Evolutionary conservation across 2,113 vertebrate genomes (phyloP), one percentile per base, ranked within the genome.

Genomic region (Sylvia atricapilla): DNA sequence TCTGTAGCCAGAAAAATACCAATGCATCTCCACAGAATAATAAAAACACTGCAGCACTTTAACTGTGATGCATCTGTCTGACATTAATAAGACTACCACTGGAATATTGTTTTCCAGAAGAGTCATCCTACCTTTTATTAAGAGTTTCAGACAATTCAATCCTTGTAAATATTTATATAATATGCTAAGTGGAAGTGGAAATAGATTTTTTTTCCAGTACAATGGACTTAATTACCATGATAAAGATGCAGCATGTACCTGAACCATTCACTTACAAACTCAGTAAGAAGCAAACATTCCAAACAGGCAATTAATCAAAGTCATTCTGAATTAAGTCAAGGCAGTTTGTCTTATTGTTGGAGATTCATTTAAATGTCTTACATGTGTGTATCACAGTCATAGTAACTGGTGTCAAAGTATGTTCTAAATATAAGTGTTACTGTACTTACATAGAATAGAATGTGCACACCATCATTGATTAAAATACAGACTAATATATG

Each of bases 401-500:
- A 69, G 81, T n/a, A 91, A 92, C 41, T 75, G 43, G 69, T 80
- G 84, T 84, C 8, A 85, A 85, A 67, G 37, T 66, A 89, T 66
- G 74, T 73, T 82, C 90, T 70, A 93, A 74, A 84, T 62, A 58
- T 50, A 80, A 62, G 39, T 69, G 85, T 41, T 81, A 41, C 79
- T 82, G 55, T 79, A 85, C 43, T 91, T 83, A 58, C 30, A 83
- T 22, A n/a, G 52, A 70, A 70, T 5, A 93, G 24, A 75, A 79
- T 27, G 30, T 64, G 23, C 47, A 94, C 74, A 64, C 47, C 37
- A 92, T 49, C 63, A 31, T 73, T 92, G 85, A 95, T 96, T 90
- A 95, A 66, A 94, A 96, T 79, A 97, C 84, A 77, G 27, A 69
- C 73, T 67, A 87, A 79, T 63, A 56, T 6, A 86, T 69, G 64